phyloP scores from a whole-genome alignment of 2,113 vertebrate species.

The Cathartes aura region DNA sequence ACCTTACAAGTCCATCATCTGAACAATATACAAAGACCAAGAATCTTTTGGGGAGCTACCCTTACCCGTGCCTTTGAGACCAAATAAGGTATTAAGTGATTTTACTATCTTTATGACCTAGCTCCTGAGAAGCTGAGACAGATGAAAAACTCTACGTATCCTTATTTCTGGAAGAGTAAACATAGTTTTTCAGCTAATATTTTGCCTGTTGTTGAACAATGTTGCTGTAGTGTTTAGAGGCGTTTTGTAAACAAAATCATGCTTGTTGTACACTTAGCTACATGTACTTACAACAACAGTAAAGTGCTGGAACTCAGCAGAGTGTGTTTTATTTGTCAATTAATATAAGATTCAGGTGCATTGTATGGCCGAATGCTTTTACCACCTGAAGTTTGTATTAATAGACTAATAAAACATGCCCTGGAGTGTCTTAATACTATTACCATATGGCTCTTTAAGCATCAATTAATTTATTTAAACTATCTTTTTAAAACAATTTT shows the following conservation, averaged over 20 bases:
- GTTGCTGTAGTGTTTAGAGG: neutral
- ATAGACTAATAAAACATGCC: neutral
- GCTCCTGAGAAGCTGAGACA: neutral
- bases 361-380: neutral
- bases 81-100: neutral
- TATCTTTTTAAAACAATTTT: neutral
- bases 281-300: neutral
- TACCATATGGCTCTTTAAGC: neutral
- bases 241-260: neutral
- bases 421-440: neutral
- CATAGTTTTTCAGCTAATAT: neutral
- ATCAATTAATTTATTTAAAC: slow-evolving; percentile 1
- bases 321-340: neutral
- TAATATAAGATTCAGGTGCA: neutral
- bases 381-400: neutral
- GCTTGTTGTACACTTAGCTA: neutral
- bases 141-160: neutral
- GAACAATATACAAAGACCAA: neutral
- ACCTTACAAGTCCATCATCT: neutral
- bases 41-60: neutral
- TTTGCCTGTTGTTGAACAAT: neutral
- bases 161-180: neutral
- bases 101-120: neutral
- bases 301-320: neutral
- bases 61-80: neutral